These are phyloP conservation scores for Marisa cornuarietis DNA, from an alignment of 1,140 invertebrate species.

Conservation along the genomic window DNA sequence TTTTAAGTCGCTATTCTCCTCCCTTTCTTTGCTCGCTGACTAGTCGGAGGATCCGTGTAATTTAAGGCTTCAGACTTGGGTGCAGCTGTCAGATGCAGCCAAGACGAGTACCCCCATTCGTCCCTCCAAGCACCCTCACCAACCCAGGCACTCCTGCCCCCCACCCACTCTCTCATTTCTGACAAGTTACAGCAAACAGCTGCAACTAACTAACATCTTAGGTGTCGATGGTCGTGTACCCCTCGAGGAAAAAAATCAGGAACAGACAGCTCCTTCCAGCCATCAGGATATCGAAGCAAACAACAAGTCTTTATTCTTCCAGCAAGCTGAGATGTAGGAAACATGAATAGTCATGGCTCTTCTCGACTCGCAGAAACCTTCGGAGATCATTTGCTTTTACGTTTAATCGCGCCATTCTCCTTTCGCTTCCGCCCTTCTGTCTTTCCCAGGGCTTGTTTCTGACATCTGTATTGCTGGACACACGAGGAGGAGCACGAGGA, in stretches of 20 bases:
- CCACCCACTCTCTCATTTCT: too few species aligned
- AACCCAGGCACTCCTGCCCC: too few species aligned
- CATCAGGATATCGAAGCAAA: not conserved
- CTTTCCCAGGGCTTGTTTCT: not conserved
- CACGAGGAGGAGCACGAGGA: not conserved
- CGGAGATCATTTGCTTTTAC: not conserved
- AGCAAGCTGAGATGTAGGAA: too few species aligned
- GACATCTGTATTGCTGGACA: constrained; percentile 1
- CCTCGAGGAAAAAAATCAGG: not conserved
- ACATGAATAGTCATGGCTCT: too few species aligned
- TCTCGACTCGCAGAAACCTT: too few species aligned
- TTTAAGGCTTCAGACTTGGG: too few species aligned
- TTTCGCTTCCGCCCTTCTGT: not conserved
- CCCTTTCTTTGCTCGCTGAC: not conserved
- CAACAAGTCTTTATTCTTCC: not conserved
- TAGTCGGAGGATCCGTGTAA: too few species aligned
- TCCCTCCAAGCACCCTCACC: too few species aligned
- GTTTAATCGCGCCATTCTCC: constrained; percentile 1
- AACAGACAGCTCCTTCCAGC: not conserved
- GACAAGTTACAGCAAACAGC: not conserved
- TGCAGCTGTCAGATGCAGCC: too few species aligned
- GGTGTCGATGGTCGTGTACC: not conserved
- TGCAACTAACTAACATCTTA: not conserved
- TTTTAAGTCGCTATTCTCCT: not conserved
- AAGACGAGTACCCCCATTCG: too few species aligned